Percentiles rank a stretch among this genome's conserved stretches.
These are phyloP conservation scores for Pitta sordida DNA, from an alignment of 2,113 vertebrate genomes.

Conservation along the genomic window DNA sequence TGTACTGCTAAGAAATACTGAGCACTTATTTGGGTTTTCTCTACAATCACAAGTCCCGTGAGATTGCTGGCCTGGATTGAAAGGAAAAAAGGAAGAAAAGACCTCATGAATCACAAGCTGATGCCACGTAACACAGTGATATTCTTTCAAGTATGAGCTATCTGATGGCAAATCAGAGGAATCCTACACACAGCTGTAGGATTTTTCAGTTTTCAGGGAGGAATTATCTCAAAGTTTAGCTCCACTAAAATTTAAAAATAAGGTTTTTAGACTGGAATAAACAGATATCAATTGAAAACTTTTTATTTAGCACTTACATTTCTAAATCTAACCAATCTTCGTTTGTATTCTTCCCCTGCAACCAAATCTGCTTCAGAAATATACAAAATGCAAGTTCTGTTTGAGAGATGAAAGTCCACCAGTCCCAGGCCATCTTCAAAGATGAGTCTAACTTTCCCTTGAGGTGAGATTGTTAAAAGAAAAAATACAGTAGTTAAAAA, in stretches of 20 bases:
- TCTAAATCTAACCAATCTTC: constrained; percentile 85
- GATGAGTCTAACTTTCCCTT: constrained; percentile 79
- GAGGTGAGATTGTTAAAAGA: neutral
- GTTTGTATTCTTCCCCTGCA: constrained; percentile 82
- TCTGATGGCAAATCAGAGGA: neutral
- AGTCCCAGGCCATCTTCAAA: constrained; percentile 82
- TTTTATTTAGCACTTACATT: constrained; percentile 78
- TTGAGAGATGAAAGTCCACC: constrained; percentile 88
- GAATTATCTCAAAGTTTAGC: neutral
- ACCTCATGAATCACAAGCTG: neutral
- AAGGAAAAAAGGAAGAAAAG: neutral
- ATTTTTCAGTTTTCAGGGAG: neutral
- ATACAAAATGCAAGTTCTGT: constrained; percentile 82
- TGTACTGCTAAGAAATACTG: constrained; percentile 87
- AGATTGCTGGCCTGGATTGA: constrained; percentile 74
- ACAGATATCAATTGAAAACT: neutral
- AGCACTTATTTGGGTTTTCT: constrained; percentile 81
- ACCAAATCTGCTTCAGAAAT: constrained; percentile 89
- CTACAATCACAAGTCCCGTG: constrained; percentile 81
- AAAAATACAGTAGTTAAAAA: neutral
- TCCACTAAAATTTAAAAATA: neutral
- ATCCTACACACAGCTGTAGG: neutral
- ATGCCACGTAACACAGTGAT: neutral
- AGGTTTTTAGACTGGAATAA: neutral
- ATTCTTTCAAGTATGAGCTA: neutral